Evolutionary conservation across 2,113 vertebrate genomes (phyloP), one percentile per base, ranked within the genome.

Genomic region (Ptilorrhoa leucosticta): DNA sequence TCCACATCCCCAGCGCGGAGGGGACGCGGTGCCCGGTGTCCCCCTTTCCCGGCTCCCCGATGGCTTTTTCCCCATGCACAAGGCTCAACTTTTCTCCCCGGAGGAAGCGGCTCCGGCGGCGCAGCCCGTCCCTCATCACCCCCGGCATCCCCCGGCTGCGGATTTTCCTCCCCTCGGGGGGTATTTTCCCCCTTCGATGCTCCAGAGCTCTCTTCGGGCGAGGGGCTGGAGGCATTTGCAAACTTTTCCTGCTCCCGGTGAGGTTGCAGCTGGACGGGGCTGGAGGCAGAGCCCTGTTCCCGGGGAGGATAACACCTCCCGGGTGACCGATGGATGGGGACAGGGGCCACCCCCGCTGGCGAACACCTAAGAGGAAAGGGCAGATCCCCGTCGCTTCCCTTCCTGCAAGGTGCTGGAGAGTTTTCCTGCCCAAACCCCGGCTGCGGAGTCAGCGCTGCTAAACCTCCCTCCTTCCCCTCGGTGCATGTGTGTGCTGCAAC

Each of bases 51-150:
- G 85, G n/a, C 51, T 95, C 77, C 94, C 93, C 85, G 73, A 31
- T 94, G 84, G 60, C 65, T 96, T 87, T 94, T 79, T n/a, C 69
- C 65, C 47, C 33, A 15, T 39, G 81, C 93, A 11, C 89, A 63
- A 72, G 90, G 95, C 94, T 93, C 92, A 95, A 94, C 87, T 97
- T 95, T 97, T 96, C 94, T 96, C 87, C 87, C n/a, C 87, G 93
- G 87, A 91, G 92, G 92, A 30, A 48, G 61, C 39, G 45, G 85
- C 85, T 93, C 69, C 45, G 6, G 73, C 37, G 60, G 48, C 65
- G 65, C 91, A 86, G 91, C 71, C 70, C 24, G 60, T 82, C 60
- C 92, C 89, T 57, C 7, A 1, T 8, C 89, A 63, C 50, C 47
- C 70, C 28, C 40, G 40, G 27, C 50, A 50, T 48, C 30, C 39